These are phyloP conservation scores for Palaemon carinicauda DNA, from an alignment of 1,140 invertebrate species.

Conservation along the genomic window DNA sequence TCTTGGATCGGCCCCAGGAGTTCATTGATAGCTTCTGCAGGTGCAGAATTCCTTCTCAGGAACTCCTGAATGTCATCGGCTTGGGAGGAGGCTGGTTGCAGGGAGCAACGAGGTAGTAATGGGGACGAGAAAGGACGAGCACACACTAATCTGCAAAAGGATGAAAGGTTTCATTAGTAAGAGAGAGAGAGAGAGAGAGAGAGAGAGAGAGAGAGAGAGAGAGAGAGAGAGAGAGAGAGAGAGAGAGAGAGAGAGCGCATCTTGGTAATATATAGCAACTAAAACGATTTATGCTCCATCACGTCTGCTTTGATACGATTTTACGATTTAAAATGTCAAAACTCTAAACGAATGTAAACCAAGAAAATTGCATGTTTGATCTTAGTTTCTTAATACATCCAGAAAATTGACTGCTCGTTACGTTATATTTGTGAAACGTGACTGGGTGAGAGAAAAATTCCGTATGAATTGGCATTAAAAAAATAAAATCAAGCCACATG, in stretches of 20 bases:
- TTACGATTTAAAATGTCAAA: no score
- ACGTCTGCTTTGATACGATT: no score
- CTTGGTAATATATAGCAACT: no score
- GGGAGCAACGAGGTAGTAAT: not conserved
- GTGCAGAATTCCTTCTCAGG: slow-evolving; percentile 30
- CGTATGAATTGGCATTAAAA: no score
- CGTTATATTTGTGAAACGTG: no score
- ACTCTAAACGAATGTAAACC: no score
- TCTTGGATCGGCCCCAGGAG: not conserved
- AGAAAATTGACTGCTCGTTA: no score
- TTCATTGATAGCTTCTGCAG: not conserved
- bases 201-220: not conserved
- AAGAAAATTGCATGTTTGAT: no score
- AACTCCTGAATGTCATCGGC: not conserved
- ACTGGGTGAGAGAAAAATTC: no score
- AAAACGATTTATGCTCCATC: not conserved
- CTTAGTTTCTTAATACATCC: no score
- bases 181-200: not conserved
- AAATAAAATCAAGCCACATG: no score
- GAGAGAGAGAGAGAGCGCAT: not conserved
- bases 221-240: not conserved
- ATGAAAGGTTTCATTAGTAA: not conserved
- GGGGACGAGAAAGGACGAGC: slow-evolving; percentile 8
- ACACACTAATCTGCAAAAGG: slow-evolving; percentile 22
- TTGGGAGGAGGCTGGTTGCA: not conserved